Conservation (phyloP, 2,797 vertebrate genomes). For the Poecilia wingei region DNA sequence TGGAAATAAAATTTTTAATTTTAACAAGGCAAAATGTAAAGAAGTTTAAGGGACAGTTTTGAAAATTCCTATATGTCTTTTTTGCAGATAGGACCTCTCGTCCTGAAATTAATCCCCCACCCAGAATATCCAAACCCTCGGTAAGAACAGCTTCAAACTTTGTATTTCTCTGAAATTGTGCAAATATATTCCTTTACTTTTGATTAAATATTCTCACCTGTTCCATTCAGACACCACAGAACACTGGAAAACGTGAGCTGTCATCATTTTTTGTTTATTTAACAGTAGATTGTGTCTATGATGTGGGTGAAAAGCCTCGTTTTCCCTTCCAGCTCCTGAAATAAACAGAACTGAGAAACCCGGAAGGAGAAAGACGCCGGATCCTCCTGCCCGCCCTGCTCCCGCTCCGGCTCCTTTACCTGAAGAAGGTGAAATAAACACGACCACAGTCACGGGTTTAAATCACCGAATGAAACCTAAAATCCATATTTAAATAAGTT, state of each 20-base stretch:
- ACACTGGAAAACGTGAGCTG: conserved; percentile 72
- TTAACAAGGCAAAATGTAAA: not conserved
- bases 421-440: conserved; percentile 75
- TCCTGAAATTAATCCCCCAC: conserved; percentile 58
- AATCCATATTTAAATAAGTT: not conserved
- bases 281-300: not conserved
- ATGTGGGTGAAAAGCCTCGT: not conserved
- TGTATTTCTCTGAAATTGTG: conserved; percentile 1
- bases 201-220: not conserved
- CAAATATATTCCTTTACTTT: not conserved
- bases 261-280: not conserved
- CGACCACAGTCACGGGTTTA: conserved; percentile 9
- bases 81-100: conserved; percentile 60
- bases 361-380: conserved; percentile 64
- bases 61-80: not conserved
- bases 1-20: not conserved
- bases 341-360: conserved; percentile 78
- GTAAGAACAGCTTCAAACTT: conserved; percentile 39
- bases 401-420: conserved; percentile 35
- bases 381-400: conserved; percentile 19
- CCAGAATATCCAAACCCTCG: conserved; percentile 46
- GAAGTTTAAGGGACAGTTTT: not conserved
- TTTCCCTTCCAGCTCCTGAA: conserved; percentile 71
- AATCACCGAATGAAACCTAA: not conserved
- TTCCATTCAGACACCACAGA: conserved; percentile 57